Evolutionary conservation across 1,140 invertebrate species (phyloP).

Genomic region (Lepidurus apus): DNA sequence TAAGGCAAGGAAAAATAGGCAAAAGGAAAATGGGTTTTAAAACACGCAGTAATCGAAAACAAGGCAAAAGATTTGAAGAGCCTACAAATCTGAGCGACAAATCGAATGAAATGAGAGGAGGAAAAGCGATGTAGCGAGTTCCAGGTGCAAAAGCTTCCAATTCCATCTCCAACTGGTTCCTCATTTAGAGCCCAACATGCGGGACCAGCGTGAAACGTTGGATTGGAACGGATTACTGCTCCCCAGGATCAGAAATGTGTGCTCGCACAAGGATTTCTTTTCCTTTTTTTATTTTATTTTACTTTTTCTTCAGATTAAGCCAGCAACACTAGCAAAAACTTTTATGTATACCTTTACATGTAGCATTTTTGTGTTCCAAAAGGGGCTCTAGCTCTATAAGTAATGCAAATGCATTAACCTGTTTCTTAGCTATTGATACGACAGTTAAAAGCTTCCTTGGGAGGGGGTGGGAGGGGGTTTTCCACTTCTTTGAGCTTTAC

Average conservation of each 20-base stretch:
- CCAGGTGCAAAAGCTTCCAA: not conserved
- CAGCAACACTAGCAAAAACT: not conserved
- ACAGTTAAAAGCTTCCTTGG: not conserved
- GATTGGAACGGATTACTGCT: conserved; percentile 17
- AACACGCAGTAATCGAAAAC: not conserved
- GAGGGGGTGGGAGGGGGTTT: not conserved
- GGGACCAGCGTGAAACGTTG: conserved; percentile 20
- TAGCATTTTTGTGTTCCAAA: no score
- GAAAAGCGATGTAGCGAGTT: not conserved
- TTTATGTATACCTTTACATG: not conserved
- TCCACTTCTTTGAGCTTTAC: not conserved
- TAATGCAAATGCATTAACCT: not conserved
- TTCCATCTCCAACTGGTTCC: conserved; percentile 21
- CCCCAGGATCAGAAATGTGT: not conserved
- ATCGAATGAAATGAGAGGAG: not conserved
- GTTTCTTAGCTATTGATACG: conserved; percentile 19
- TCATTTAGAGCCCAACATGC: conserved; percentile 13
- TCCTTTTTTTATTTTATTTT: not conserved
- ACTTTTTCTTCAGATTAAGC: not conserved
- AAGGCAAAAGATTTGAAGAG: not conserved
- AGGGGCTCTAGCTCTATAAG: not conserved
- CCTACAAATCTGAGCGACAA: not conserved
- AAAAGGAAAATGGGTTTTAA: not conserved
- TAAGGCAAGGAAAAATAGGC: not conserved
- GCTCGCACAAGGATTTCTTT: not conserved